Evolutionary conservation across 2,888 invertebrate genomes (phyloP), one percentile per base, ranked within the genome.

Genomic region (Ormyrus pomaceus): DNA sequence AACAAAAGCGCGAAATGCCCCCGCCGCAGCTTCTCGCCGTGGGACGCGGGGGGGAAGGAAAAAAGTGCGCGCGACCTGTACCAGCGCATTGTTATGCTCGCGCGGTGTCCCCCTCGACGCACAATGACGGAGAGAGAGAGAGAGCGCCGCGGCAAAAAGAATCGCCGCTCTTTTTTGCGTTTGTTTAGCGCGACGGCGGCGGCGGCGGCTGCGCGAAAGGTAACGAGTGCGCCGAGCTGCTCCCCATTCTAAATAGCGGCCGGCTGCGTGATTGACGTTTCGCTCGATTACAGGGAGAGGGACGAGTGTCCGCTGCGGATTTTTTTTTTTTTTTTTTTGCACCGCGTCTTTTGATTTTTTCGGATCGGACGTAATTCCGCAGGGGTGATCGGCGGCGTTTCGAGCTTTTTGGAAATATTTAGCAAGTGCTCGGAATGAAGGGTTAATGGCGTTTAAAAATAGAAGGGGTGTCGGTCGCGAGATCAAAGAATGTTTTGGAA

Each of bases 261-360:
- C 53, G 58, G 58, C 34, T 51, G 64, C 70, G 70, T 77, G 77
- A 77, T 77, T 77, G 77, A 71, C 71, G 51, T 77, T 77, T 70
- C 64, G 69, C 62, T 78, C 71, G 77, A 78, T 77, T 78, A 78
- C 77, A 34, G 62, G 64, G 65, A 53, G 65, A 53, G 46, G 11
- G 13, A 55, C 19, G 58, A 19, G 34, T 13, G 45, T 48, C 8
- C 19, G 46, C n/a, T 19, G 34, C 34, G 34, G 53, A 46, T 46
- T 8, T 53, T 53, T 59, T 68, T 6, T 66, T 19, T 74, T 58
- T 48, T 34, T 65, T 74, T 50, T 56, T 11, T 68, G 13, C 50
- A 10, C 19, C 56, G 11, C 6, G n/a, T 56, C 58, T 72, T 59
- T 72, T 50, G 6, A 34, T 19, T 53, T 53, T 9, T 58, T 70